Evolutionary conservation across 2,888 invertebrate genomes (phyloP).

Genomic region (Listrodromus nycthemerus): DNA sequence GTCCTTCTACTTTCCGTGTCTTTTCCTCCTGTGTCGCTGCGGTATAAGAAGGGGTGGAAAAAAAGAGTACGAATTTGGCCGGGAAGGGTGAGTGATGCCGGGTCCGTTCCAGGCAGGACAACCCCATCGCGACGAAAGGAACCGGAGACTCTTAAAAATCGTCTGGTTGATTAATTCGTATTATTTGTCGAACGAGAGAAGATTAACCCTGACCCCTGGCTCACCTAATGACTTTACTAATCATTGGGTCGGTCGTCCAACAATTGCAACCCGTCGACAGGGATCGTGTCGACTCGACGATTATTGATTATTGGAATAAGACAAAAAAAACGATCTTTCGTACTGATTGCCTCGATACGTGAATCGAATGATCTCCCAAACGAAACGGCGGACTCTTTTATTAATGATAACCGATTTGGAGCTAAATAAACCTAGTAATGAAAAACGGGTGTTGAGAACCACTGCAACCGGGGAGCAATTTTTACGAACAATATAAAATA

Average conservation of each 20-base stretch:
- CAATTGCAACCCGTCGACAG: neutral
- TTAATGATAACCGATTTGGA: neutral
- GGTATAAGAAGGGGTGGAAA: neutral
- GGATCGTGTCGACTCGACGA: neutral
- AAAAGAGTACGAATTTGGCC: constrained; percentile 10
- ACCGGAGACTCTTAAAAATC: constrained; percentile 14
- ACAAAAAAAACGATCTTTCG: neutral
- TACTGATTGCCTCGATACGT: neutral
- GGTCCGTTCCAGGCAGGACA: neutral
- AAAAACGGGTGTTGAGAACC: neutral
- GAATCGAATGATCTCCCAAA: neutral
- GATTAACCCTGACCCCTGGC: constrained; percentile 1
- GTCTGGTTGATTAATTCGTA: constrained; percentile 59
- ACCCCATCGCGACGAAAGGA: constrained; percentile 26
- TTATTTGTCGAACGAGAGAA: constrained; percentile 42
- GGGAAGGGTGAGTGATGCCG: neutral
- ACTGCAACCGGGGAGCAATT: neutral
- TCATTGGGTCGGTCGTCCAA: neutral
- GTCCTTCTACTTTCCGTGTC: neutral
- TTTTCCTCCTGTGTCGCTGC: neutral
- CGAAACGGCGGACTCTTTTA: neutral
- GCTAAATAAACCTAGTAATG: neutral
- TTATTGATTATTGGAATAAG: neutral
- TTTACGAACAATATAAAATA: neutral
- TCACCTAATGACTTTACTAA: neutral